These are phyloP conservation scores for Furcifer pardalis DNA, from an alignment of 2,797 vertebrate genomes.

Conservation along the genomic window DNA sequence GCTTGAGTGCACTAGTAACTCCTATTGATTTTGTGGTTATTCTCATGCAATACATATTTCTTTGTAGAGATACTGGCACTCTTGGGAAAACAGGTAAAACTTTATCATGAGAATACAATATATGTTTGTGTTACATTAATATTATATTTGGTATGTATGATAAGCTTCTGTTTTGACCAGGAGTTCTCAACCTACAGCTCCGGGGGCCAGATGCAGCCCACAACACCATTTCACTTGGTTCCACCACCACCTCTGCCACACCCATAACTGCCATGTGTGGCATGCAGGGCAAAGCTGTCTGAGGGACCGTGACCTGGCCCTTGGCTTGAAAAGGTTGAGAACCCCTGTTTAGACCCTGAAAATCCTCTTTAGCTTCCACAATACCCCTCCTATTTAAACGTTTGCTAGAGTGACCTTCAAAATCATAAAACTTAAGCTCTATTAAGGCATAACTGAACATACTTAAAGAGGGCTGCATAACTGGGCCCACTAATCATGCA, in stretches of 20 bases:
- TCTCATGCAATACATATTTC: conserved; percentile 55
- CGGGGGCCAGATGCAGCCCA: too few species aligned
- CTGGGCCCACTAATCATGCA: too few species aligned
- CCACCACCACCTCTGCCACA: too few species aligned
- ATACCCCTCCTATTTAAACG: not conserved
- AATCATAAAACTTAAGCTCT: not conserved
- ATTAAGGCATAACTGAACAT: too few species aligned
- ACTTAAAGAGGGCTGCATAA: too few species aligned
- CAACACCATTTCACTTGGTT: too few species aligned
- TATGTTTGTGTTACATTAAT: not conserved
- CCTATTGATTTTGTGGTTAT: conserved; percentile 65
- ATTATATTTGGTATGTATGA: not conserved
- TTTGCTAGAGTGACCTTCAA: not conserved
- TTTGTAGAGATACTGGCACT: conserved; percentile 44
- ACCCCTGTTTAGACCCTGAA: not conserved
- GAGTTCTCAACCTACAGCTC: too few species aligned
- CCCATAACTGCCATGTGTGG: too few species aligned
- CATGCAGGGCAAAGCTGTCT: too few species aligned
- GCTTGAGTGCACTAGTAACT: conserved; percentile 41
- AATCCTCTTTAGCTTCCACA: not conserved
- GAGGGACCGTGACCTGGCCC: too few species aligned
- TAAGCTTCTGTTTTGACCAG: too few species aligned
- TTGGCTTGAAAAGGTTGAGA: too few species aligned
- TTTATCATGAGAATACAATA: conserved; percentile 19
- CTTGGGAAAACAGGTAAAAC: conserved; percentile 43